A percentile compares a stretch with the other conserved stretches of the same genome.
Evolutionary conservation across 1,140 invertebrate species (phyloP).

Genomic region (Leptonema lineaticorne): DNA sequence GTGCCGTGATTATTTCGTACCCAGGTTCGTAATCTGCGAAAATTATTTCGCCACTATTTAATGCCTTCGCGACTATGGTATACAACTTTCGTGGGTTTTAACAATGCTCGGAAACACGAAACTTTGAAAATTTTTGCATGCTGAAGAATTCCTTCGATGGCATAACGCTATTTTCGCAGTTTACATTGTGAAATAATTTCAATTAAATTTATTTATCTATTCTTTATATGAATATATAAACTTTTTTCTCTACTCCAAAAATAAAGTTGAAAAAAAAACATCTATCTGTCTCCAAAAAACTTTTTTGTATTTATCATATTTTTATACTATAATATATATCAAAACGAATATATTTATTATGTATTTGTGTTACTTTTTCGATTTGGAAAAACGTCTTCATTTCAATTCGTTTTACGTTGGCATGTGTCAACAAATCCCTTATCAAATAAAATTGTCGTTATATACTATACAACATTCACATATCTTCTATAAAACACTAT

Average conservation of each 20-base stretch:
- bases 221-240: too few relatives aligned
- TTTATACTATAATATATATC: too few relatives aligned
- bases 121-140: not conserved
- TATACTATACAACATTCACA: too few relatives aligned
- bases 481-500: too few relatives aligned
- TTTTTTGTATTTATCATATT: too few relatives aligned
- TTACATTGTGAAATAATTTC: not conserved
- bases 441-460: slow-evolving; percentile 8
- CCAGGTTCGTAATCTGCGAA: slow-evolving; percentile 9
- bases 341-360: not conserved
- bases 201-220: slow-evolving; percentile 14
- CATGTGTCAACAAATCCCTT: slow-evolving; percentile 4
- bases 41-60: slow-evolving; percentile 13
- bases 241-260: too few relatives aligned
- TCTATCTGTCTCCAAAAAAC: slow-evolving; percentile 5
- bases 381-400: not conserved
- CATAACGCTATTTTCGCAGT: not conserved
- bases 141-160: not conserved
- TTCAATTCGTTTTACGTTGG: not conserved
- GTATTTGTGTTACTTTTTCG: not conserved
- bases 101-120: not conserved
- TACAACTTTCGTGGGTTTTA: not conserved
- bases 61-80: not conserved
- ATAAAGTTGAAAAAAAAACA: too few relatives aligned
- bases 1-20: slow-evolving; percentile 17